These are phyloP conservation scores for Hemichromis elongatus DNA, from an alignment of 2,113 vertebrate species.

Conservation along the genomic window DNA sequence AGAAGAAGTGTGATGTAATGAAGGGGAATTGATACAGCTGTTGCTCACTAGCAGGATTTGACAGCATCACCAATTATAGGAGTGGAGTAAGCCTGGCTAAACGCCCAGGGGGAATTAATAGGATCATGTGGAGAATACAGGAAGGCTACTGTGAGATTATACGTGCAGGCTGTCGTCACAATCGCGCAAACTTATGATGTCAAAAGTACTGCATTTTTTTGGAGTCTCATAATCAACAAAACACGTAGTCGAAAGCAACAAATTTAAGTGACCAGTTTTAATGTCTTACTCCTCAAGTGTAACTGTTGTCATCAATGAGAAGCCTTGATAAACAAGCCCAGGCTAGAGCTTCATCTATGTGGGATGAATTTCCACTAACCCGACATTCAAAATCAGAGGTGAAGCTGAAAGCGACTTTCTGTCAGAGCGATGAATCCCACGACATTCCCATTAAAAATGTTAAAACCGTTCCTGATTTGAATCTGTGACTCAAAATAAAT, in stretches of 20 bases:
- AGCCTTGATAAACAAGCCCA: background rate
- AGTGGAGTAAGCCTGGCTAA: slow-evolving; percentile 18
- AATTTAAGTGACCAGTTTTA: background rate
- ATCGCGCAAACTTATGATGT: background rate
- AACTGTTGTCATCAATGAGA: background rate
- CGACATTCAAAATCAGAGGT: background rate
- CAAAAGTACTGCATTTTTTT: background rate
- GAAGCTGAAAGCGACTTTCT: background rate
- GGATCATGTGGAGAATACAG: background rate
- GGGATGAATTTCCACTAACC: slow-evolving; percentile 19
- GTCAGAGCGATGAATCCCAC: background rate
- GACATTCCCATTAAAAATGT: background rate
- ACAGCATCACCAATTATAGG: background rate
- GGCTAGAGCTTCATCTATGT: background rate
- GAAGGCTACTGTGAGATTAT: background rate
- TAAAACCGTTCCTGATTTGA: background rate
- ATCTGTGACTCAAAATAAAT: background rate
- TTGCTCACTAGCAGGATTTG: slow-evolving; percentile 1
- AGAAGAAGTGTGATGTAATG: background rate
- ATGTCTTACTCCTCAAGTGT: background rate
- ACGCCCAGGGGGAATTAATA: slow-evolving; percentile 9
- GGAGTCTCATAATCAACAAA: background rate
- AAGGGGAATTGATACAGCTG: slow-evolving; percentile 1
- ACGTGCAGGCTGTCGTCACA: background rate
- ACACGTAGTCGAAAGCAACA: background rate